These are phyloP conservation scores for Astatoreochromis straeleni DNA, from an alignment of 2,113 vertebrate species.

Conservation along the genomic window DNA sequence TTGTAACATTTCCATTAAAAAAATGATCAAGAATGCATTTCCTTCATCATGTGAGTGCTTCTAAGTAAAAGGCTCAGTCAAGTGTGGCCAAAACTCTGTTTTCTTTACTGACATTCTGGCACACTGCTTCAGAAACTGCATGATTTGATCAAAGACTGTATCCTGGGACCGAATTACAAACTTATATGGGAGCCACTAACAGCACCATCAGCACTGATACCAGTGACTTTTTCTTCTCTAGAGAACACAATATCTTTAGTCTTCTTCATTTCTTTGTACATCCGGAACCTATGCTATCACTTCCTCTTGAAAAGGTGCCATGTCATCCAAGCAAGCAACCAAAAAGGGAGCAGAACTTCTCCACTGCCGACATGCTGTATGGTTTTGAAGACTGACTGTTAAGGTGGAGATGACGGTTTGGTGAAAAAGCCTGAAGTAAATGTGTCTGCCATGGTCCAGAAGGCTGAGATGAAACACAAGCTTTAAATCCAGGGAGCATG, in stretches of 20 bases:
- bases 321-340: not conserved
- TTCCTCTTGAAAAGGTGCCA: not conserved
- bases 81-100: not conserved
- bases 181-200: not conserved
- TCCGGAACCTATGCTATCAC: not conserved
- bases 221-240: not conserved
- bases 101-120: constrained; percentile 5
- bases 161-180: constrained; percentile 36
- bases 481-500: not conserved
- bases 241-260: not conserved
- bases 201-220: not conserved
- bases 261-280: not conserved
- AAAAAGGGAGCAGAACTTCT: not conserved
- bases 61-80: not conserved
- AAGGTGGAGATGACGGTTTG: not conserved
- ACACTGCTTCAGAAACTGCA: not conserved
- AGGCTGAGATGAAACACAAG: not conserved
- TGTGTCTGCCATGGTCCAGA: not conserved
- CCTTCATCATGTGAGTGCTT: not conserved
- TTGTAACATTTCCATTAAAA: not conserved
- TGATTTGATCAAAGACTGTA: constrained; percentile 34
- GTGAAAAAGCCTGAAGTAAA: not conserved
- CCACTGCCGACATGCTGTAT: not conserved
- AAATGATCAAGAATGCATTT: not conserved
- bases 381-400: not conserved